These are phyloP conservation scores for Aphyosemion australe DNA, from an alignment of 2,113 vertebrate species.

Conservation along the genomic window DNA sequence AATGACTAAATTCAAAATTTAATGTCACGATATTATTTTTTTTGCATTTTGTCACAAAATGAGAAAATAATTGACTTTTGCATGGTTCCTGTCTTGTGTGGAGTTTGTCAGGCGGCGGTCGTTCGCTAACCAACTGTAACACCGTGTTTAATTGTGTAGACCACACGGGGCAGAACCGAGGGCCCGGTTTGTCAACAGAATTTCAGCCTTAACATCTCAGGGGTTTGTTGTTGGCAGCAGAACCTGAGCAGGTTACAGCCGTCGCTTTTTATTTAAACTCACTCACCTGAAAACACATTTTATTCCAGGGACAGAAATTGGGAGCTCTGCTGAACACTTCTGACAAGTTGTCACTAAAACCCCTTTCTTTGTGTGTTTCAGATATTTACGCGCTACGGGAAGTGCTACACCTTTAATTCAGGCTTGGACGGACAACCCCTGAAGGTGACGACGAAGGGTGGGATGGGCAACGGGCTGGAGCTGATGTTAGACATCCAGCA, in stretches of 20 bases:
- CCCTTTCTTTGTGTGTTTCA: slow-evolving; percentile 64
- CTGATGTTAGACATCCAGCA: slow-evolving; percentile 99
- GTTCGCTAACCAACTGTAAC: slow-evolving; percentile 19
- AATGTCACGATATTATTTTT: too few relatives aligned
- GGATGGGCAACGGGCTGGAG: slow-evolving; percentile 96
- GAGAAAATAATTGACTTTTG: background rate
- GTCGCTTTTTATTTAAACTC: slow-evolving; percentile 15
- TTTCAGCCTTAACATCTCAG: slow-evolving; percentile 30
- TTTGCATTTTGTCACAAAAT: background rate
- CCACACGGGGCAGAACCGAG: slow-evolving; percentile 9
- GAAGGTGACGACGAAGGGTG: slow-evolving; percentile 92
- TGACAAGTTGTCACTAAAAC: background rate
- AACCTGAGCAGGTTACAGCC: slow-evolving; percentile 14
- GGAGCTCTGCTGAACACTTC: background rate
- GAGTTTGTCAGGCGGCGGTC: background rate
- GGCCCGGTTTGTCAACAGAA: slow-evolving; percentile 39
- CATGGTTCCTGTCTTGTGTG: slow-evolving; percentile 1
- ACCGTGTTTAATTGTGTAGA: slow-evolving; percentile 28
- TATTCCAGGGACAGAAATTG: background rate
- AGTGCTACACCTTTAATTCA: slow-evolving; percentile 98
- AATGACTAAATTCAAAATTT: too few relatives aligned
- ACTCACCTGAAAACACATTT: background rate
- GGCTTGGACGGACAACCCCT: slow-evolving; percentile 89
- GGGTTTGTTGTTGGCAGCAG: slow-evolving; percentile 13
- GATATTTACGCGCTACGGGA: slow-evolving; percentile 98